These are phyloP conservation scores for Leucania comma DNA, from an alignment of 2,888 invertebrate genomes.

Conservation along the genomic window DNA sequence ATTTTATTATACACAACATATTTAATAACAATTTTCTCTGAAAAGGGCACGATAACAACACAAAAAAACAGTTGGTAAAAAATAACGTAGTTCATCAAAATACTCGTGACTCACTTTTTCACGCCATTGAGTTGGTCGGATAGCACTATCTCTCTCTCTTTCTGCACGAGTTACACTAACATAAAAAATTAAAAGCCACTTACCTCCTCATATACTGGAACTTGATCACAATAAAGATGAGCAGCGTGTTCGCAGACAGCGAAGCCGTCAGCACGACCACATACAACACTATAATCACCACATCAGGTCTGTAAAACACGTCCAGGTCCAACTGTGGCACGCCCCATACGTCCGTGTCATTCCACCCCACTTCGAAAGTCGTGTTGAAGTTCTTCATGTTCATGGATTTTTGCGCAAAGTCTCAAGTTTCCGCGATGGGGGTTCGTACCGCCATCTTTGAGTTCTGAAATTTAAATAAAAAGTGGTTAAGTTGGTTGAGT, in stretches of 20 bases:
- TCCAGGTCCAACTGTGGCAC: conserved; percentile 78
- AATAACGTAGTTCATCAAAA: not conserved
- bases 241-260: conserved; percentile 92
- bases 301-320: conserved; percentile 84
- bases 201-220: conserved; percentile 94
- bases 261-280: conserved; percentile 92
- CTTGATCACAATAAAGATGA: conserved; percentile 93
- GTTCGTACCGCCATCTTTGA: conserved; percentile 36
- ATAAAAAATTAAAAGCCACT: conserved; percentile 67
- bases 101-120: too few relatives aligned
- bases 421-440: conserved; percentile 35
- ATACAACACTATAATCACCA: conserved; percentile 92
- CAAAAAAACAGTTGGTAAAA: not conserved
- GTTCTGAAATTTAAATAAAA: conserved; percentile 41
- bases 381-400: conserved; percentile 54
- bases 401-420: conserved; percentile 21
- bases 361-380: conserved; percentile 66
- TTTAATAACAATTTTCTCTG: conserved; percentile 8
- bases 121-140: not conserved
- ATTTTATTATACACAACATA: too few relatives aligned
- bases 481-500: not conserved
- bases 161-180: too few relatives aligned
- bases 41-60: conserved; percentile 1
- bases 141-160: not conserved
- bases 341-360: conserved; percentile 73